Base-by-base conservation (phyloP, 1,140 invertebrate genomes). In the Drosophila carrolli region DNA sequence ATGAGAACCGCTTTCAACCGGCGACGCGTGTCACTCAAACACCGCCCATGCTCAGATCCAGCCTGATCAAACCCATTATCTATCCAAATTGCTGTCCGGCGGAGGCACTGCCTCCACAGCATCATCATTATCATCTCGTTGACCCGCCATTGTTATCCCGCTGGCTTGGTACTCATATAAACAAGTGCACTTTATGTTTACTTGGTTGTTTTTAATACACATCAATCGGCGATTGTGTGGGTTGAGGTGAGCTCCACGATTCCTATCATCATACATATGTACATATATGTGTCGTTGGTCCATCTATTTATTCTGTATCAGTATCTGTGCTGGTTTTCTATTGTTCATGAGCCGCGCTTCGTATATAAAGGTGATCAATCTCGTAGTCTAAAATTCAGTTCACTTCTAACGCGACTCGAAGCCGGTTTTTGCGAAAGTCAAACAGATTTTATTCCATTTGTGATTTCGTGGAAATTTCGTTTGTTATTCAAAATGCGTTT, bases 281-380 rank as follows among this genome's bases (percentile, higher is more conserved):
- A 23, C 23, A 23, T 43, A 43, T 47, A 67, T 60, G 19, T 51
- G 32, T 35, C 48, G 48, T 8, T 14, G 5, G 48, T 16, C 48
- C 29, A 53, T 41, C 48, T 55, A 57, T 55, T 38, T 47, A 27
- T 38, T 41, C 10, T 58, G 41, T 47, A 41, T 19, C 10, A 40
- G 38, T 72, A 10, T 51, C 32, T 71, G 55, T 81, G 46, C 63
- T 23, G 27, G 51, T 23, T 65, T 37, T 51, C 75, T 83, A 88
- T 86, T 86, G 75, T 86, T 88, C 65, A 50, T 40, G 55, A 77
- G 73, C 51, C 63, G 29, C 44, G 63, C 53, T 83, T 59, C n/a
- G 68, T 89, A 89, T 90, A 89, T 89, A 89, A 88, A 89, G 77
- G 81, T 89, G 81, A 89, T 90, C 82, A 84, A 85, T 89, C 81